Base-by-base conservation (phyloP, 2,888 invertebrate species). In the Scaptomyza polygonia region DNA sequence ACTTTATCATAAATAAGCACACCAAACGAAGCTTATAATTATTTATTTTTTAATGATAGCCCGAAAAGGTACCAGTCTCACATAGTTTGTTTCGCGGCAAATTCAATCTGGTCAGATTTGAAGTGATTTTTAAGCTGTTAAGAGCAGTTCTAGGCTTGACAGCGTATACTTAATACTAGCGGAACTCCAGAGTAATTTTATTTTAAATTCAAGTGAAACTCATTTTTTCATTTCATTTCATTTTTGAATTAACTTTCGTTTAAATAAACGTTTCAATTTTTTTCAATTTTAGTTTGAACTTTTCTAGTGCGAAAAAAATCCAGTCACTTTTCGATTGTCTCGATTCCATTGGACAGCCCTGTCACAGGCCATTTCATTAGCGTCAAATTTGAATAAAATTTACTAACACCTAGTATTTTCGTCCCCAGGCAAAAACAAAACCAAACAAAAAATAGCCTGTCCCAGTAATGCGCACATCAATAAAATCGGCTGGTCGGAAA, bases 301-400 rank as follows among this genome's bases (percentile, higher is more conserved):
- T 18, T 48, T 40, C 0, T n/a, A 6, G 1, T 27, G 32, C 18
- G 18, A 14, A 36, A 42, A 42, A n/a, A 1, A 21, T n/a, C n/a
- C n/a, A n/a, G n/a, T n/a, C n/a, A n/a, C n/a, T 55, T 51, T 54
- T 61, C 39, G 56, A 43, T 52, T 34, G 25, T 47, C 27, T 34
- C 52, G 47, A 21, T 39, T 47, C 44, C 61, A 48, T 36, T 73
- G 54, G 53, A 34, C 62, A 67, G 61, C 32, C 71, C 59, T 61
- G 82, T 79, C 80, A 88, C 78, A 80, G 71, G 70, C 64, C 61
- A 48, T 78, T 88, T 88, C 88, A 85, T 88, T 83, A 83, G 79
- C 70, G 72, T 63, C 67, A 88, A 85, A 88, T 85, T 85, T 86
- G 76, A 88, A 83, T 86, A 86, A 88, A 83, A 88, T 86, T 78